Conservation (phyloP, 1,140 invertebrate species). For the Caenorhabditis briggsae region DNA sequence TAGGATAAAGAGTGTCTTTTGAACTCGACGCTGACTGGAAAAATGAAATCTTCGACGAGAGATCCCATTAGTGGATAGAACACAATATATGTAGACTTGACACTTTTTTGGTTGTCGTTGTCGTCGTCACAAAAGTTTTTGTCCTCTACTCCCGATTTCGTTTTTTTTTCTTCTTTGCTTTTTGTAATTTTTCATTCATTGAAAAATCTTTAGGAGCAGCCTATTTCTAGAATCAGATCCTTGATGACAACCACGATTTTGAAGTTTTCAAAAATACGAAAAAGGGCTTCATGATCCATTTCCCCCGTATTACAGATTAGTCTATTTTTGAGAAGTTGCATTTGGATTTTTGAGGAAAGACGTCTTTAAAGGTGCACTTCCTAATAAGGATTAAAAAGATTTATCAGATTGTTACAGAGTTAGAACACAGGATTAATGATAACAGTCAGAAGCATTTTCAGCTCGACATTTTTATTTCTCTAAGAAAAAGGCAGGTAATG, state of each 20-base stretch:
- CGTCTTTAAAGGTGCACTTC: conserved; percentile 22
- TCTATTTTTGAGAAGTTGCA: background rate
- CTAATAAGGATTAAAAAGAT: conserved; percentile 1
- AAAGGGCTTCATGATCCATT: conserved; percentile 42
- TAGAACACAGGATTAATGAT: too few relatives aligned
- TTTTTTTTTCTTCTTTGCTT: background rate
- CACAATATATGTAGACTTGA: conserved; percentile 49
- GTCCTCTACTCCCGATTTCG: background rate
- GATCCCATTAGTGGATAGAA: conserved; percentile 52
- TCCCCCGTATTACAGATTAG: conserved; percentile 1
- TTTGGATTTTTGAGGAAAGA: background rate
- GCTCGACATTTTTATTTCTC: too few relatives aligned
- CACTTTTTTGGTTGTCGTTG: conserved; percentile 18
- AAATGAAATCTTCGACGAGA: conserved; percentile 54
- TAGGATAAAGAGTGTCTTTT: conserved; percentile 52
- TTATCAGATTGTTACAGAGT: background rate
- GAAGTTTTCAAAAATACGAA: background rate
- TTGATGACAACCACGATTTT: conserved; percentile 7
- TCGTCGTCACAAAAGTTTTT: conserved; percentile 1
- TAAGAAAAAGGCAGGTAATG: too few relatives aligned
- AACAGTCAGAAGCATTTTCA: too few relatives aligned
- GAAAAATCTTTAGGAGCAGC: background rate
- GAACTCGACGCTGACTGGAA: conserved; percentile 48
- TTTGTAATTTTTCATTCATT: conserved; percentile 32
- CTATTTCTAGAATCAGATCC: background rate